Evolutionary conservation across 2,888 invertebrate species (phyloP), one percentile per base, ranked within the genome.

Genomic region (Celastrina argiolus): DNA sequence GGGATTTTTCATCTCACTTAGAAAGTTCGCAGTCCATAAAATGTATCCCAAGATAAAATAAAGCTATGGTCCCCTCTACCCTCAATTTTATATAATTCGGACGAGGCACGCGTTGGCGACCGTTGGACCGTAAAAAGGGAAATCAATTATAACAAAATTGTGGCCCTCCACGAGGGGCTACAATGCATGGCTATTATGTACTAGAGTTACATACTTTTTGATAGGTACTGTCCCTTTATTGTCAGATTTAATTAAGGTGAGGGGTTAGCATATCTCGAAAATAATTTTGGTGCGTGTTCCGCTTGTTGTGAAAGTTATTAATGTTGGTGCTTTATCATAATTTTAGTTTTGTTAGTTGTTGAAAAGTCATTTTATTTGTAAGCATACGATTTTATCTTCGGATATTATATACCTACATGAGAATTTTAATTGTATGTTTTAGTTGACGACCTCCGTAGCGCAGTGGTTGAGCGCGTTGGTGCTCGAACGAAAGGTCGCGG

Each of bases 81-180:
- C 79, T 78, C 79, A 78, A 78, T 75, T 82, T 82, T 79, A 76
- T 75, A 75, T 72, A 70, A 74, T 68, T 77, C 75, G 76, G 77
- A 76, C 78, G 77, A 74, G 74, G 76, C 76, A 77, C 78, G 80
- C 78, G 66, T 66, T 34, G 66, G 66, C 78, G 81, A 80, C 80
- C 83, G 76, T 76, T 83, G 83, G 80, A 82, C 85, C 88, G 84
- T 87, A 83, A 87, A 88, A 87, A 84, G 83, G 85, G 82, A 84
- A 88, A 89, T 87, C 88, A 90, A 88, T 88, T 88, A 88, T 66
- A 66, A 66, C 59, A 58, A 58, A 39, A 66, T 59, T 41, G 66
- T 66, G 31, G 66, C 45, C 34, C 59, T 66, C 42, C 41, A 34
- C 22, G 59, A 66, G 59, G 66, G 59, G 59, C 66, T 22, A 36